phyloP scores from a whole-genome alignment of 2,888 invertebrate species.

The Malacosoma neustria region DNA sequence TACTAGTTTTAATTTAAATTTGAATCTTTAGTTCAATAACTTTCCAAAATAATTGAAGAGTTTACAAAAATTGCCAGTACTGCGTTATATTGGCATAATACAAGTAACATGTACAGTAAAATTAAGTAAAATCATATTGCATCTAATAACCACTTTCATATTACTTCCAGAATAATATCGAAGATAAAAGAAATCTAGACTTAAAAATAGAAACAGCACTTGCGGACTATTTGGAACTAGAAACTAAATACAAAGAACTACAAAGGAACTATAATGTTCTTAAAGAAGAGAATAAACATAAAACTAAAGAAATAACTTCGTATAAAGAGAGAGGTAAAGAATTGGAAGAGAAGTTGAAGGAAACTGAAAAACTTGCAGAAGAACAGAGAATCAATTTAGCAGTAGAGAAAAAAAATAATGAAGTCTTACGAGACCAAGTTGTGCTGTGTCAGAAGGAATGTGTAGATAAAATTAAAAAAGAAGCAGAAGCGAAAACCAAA shows the following conservation, averaged over 20 bases:
- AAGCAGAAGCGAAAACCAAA: constrained; percentile 61
- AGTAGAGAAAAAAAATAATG: constrained; percentile 43
- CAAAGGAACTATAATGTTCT: constrained; percentile 24
- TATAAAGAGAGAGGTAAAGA: constrained; percentile 53
- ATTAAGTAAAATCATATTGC: too few relatives aligned
- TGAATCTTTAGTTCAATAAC: too few relatives aligned
- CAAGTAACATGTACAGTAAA: too few relatives aligned
- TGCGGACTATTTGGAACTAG: constrained; percentile 67
- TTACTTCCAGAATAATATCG: too few relatives aligned
- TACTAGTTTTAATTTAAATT: too few relatives aligned
- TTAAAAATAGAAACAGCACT: constrained; percentile 67
- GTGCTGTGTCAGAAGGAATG: constrained; percentile 42
- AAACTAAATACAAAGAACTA: constrained; percentile 49
- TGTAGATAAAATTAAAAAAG: constrained; percentile 39
- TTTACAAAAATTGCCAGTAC: too few relatives aligned
- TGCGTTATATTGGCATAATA: too few relatives aligned
- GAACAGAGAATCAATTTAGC: constrained; percentile 45
- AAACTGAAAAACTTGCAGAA: constrained; percentile 33
- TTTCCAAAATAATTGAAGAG: too few relatives aligned
- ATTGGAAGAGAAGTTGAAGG: constrained; percentile 33
- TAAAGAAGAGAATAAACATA: constrained; percentile 39
- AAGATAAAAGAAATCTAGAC: constrained; percentile 70
- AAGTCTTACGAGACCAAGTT: constrained; percentile 42
- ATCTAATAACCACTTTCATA: too few relatives aligned
- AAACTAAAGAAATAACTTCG: constrained; percentile 57